Evolutionary conservation across 2,888 invertebrate genomes (phyloP).

Genomic region (Hirudinaria manillensis): DNA sequence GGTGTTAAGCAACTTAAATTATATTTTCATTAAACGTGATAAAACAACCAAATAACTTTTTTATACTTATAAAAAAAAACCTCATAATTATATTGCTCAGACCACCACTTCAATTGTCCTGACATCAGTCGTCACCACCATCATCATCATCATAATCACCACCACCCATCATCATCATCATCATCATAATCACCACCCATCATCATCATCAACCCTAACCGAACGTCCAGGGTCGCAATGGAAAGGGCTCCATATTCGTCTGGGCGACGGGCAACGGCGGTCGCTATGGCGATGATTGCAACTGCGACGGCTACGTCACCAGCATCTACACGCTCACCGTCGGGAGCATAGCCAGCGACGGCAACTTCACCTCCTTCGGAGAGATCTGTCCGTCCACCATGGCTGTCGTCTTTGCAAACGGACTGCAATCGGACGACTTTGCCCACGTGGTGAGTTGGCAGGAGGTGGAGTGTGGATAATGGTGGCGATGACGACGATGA

Average conservation of each 20-base stretch:
- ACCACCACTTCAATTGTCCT: too few species aligned
- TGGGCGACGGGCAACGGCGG: constrained; percentile 54
- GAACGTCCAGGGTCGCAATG: constrained; percentile 41
- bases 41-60: too few species aligned
- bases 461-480: neutral
- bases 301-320: constrained; percentile 51
- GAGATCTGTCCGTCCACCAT: constrained; percentile 50
- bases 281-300: constrained; percentile 46
- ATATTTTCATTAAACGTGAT: neutral
- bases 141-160: neutral
- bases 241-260: constrained; percentile 48
- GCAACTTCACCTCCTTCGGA: constrained; percentile 47
- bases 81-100: too few species aligned
- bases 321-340: constrained; percentile 48
- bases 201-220: neutral
- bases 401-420: constrained; percentile 41
- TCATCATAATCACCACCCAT: neutral
- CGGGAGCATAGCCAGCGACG: constrained; percentile 46
- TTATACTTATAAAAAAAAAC: too few species aligned
- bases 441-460: constrained; percentile 4
- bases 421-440: constrained; percentile 24
- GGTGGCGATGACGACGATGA: neutral
- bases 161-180: neutral
- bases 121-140: neutral
- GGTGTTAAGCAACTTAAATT: neutral